Base-by-base conservation (phyloP, 2,113 vertebrate species). In the Zosterops borbonicus region DNA sequence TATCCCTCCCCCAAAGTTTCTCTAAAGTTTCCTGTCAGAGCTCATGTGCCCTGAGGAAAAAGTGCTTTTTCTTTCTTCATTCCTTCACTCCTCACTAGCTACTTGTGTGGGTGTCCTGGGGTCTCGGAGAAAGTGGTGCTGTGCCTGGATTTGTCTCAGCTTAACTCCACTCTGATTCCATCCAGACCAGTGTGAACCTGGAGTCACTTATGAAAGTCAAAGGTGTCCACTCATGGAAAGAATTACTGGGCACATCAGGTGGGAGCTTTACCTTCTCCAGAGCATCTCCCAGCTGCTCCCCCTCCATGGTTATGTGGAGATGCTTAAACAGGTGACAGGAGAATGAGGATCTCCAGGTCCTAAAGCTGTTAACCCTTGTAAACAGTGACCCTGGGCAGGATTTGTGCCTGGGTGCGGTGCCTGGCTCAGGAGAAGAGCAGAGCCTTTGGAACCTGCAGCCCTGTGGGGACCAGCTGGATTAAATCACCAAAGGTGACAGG, bases 21-120 rank as follows among this genome's bases (percentile, higher is more conserved):
- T 94, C 75, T 89, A 27, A 91, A 95, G 84, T 91, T 95, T 93
- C 91, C 91, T 94, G 83, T 85, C 89, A 95, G 87, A 90, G 82
- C 92, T 93, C 85, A 42, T 49, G 58, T 82, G 93, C 93, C 87
- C 90, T 20, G 71, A 94, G 91, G 94, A 94, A 94, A 94, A 94
- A 95, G 82, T 56, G 70, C 67, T 95, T 85, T 90, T 94, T 82
- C 84, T 94, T 91, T 84, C 71, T 78, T 92, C 87, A 69, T 85
- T 91, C 81, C 69, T 95, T 95, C 68, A 65, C 58, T 92, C 75
- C 74, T 92, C 59, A 14, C 37, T 76, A 67, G 62, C 87, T 88
- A 65, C 84, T 90, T 93, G 84, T 87, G 93, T 79, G 79, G 81
- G 67, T 94, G 89, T 87, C 47, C 78, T 39, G 78, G 42, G 91